Conservation (phyloP, 2,113 vertebrate genomes). For the Suncus etruscus region DNA sequence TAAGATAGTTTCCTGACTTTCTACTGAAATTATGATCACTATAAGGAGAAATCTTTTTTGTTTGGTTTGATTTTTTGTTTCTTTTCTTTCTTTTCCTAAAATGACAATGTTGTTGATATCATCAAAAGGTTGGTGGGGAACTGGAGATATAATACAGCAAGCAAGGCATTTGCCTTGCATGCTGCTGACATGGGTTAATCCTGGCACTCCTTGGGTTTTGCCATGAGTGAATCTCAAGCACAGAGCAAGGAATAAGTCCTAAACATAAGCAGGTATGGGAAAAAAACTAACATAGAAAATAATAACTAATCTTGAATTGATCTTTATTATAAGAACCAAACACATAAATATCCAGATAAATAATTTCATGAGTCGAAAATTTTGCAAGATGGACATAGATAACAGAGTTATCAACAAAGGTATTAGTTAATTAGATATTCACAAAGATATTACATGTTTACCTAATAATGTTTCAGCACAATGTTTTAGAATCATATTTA, state of each 20-base stretch:
- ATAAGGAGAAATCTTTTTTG: not conserved
- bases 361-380: not conserved
- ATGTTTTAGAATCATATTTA: too few relatives aligned
- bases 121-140: not conserved
- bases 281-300: slow-evolving; percentile 29
- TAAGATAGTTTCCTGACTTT: not conserved
- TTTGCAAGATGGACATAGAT: not conserved
- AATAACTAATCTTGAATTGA: not conserved
- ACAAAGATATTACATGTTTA: not conserved
- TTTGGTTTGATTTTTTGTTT: too few relatives aligned
- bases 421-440: not conserved
- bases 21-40: not conserved
- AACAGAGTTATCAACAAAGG: not conserved
- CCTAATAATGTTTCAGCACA: slow-evolving; percentile 4
- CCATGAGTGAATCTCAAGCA: too few relatives aligned
- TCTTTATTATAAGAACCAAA: not conserved
- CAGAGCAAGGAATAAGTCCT: too few relatives aligned
- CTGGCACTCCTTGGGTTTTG: too few relatives aligned
- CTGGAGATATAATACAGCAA: too few relatives aligned
- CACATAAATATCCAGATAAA: not conserved
- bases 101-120: too few relatives aligned
- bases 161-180: too few relatives aligned
- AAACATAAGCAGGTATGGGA: too few relatives aligned
- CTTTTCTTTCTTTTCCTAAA: too few relatives aligned
- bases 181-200: too few relatives aligned